Conservation (phyloP, 2,888 invertebrate species). For the Micoletzkya japonica region DNA sequence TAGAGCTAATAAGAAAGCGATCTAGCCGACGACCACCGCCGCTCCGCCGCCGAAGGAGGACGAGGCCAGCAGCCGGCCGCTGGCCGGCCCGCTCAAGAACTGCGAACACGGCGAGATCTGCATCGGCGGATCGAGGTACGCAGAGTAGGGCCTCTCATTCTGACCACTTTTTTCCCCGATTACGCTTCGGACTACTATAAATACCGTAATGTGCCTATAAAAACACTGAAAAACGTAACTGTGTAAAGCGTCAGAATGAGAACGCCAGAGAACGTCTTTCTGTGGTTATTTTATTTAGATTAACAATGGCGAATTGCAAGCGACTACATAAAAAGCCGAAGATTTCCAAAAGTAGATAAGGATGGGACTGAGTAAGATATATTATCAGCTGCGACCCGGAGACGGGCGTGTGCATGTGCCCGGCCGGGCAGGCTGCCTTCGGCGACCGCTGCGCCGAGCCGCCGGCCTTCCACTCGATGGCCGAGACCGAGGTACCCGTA, state of each 20-base stretch:
- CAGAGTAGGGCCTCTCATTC: too few relatives aligned
- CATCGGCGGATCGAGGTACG: constrained; percentile 55
- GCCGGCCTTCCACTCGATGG: constrained; percentile 31
- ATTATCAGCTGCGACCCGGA: constrained; percentile 43
- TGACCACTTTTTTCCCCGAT: too few relatives aligned
- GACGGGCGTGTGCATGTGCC: constrained; percentile 52
- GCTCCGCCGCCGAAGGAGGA: not conserved
- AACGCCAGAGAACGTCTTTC: too few relatives aligned
- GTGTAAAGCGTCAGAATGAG: too few relatives aligned
- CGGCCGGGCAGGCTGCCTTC: constrained; percentile 46
- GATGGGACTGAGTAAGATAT: not conserved
- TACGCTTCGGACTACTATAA: too few relatives aligned
- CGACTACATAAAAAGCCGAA: too few relatives aligned
- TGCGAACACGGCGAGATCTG: constrained; percentile 59
- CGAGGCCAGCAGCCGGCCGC: not conserved
- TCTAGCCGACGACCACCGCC: constrained; percentile 30
- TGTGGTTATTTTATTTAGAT: too few relatives aligned
- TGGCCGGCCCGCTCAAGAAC: constrained; percentile 54
- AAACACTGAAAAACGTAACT: constrained; percentile 5
- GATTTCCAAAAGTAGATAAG: too few relatives aligned
- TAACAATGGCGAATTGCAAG: too few relatives aligned
- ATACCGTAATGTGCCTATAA: constrained; percentile 8
- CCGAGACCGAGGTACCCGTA: not conserved
- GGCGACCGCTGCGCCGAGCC: constrained; percentile 44
- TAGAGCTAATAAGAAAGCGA: not conserved